Evolutionary conservation across 2,113 vertebrate genomes (phyloP).

Genomic region (Mormyrus iriodes): DNA sequence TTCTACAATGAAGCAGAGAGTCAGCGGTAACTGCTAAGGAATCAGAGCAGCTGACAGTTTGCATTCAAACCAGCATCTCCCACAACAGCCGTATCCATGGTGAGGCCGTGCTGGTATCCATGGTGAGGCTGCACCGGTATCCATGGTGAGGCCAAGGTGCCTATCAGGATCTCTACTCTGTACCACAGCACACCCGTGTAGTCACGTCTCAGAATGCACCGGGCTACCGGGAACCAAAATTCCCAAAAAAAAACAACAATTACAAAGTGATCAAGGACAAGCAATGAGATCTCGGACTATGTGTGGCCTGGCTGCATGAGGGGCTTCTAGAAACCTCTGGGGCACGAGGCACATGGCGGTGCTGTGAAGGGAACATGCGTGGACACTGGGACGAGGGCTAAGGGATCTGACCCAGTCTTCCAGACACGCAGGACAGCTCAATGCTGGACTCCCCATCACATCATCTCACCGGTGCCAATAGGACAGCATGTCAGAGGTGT

Average conservation of each 20-base stretch:
- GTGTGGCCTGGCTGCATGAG: not conserved
- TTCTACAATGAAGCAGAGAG: not conserved
- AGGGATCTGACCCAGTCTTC: not conserved
- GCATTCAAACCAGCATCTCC: conserved; percentile 3
- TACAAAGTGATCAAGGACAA: not conserved
- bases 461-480: not conserved
- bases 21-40: not conserved
- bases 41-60: not conserved
- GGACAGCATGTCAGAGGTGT: not conserved
- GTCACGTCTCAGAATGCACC: conserved; percentile 8
- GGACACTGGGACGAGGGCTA: not conserved
- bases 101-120: not conserved
- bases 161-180: not conserved
- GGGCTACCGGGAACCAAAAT: not conserved
- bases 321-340: not conserved
- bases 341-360: not conserved
- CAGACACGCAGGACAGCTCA: not conserved
- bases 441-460: not conserved
- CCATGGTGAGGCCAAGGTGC: not conserved
- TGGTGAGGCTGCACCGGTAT: no score
- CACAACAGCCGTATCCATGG: not conserved
- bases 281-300: not conserved
- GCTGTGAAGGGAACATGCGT: not conserved
- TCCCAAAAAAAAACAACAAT: not conserved
- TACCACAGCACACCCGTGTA: not conserved